A percentile compares a stretch with the other conserved stretches of the same genome.
These are phyloP conservation scores for Tupaia tana DNA, from an alignment of 2,113 vertebrate genomes.

Conservation along the genomic window DNA sequence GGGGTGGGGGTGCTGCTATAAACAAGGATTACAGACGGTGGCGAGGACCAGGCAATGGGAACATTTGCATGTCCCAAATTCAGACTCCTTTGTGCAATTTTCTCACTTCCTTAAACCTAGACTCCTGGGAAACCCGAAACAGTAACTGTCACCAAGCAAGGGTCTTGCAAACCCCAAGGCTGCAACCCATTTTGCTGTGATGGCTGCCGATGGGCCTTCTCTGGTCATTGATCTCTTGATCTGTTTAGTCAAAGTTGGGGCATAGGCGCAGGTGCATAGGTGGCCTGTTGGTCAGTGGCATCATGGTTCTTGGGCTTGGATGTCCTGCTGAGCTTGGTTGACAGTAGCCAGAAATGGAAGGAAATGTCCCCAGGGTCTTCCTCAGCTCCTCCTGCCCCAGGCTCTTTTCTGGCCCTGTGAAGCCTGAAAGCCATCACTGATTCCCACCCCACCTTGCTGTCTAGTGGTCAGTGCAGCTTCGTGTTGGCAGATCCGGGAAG, in stretches of 20 bases:
- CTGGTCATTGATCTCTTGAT: not conserved
- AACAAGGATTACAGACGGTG: too few species aligned
- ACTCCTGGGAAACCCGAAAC: not conserved
- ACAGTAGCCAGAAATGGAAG: not conserved
- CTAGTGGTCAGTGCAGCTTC: accelerated
- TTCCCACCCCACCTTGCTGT: too few species aligned
- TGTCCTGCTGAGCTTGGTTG: not conserved
- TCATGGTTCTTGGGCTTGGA: accelerated
- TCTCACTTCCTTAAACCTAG: not conserved
- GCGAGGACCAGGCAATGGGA: too few species aligned
- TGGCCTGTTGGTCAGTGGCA: accelerated
- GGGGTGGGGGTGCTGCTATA: too few species aligned
- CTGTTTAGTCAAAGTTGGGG: accelerated
- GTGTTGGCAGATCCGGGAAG: not conserved
- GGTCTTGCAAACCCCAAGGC: too few species aligned
- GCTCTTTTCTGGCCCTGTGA: not conserved
- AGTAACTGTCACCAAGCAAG: not conserved
- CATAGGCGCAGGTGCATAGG: too few species aligned
- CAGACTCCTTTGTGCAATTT: not conserved
- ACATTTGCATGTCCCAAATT: too few species aligned
- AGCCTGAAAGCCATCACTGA: not conserved
- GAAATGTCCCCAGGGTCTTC: not conserved
- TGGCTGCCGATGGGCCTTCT: too few species aligned
- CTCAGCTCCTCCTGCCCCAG: not conserved
- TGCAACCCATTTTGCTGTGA: accelerated